Evolutionary conservation across 2,797 vertebrate species (phyloP).

Genomic region (Toxotes lorentzi): DNA sequence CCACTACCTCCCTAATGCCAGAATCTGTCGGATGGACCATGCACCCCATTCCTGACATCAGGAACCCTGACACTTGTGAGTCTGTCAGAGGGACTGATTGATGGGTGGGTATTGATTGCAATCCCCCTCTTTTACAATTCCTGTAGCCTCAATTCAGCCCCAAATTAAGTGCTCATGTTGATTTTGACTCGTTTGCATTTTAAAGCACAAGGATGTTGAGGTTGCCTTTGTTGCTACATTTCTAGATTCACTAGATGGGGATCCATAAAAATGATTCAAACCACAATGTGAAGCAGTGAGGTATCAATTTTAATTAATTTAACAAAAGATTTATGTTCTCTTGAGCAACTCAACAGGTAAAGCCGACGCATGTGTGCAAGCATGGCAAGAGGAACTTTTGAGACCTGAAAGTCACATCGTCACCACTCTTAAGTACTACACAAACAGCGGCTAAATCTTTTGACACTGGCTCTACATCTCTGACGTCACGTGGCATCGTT

Average conservation of each 20-base stretch:
- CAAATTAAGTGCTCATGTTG: slow-evolving; percentile 15
- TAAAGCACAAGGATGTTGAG: not conserved
- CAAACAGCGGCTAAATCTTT: slow-evolving; percentile 64
- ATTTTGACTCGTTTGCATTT: not conserved
- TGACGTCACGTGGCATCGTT: slow-evolving; percentile 62
- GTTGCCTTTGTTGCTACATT: not conserved
- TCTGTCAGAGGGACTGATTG: slow-evolving; percentile 1
- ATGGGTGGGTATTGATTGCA: slow-evolving; percentile 9
- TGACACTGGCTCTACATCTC: slow-evolving; percentile 51
- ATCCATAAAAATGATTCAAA: slow-evolving; percentile 28
- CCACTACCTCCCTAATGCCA: not conserved
- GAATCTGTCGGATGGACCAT: not conserved
- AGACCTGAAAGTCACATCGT: slow-evolving; percentile 44
- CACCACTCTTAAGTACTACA: slow-evolving; percentile 27
- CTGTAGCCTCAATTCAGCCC: not conserved
- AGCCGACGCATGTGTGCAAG: slow-evolving; percentile 1
- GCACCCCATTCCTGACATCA: not conserved
- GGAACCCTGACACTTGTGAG: slow-evolving; percentile 1
- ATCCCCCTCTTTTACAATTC: slow-evolving; percentile 10
- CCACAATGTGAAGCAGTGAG: slow-evolving; percentile 12
- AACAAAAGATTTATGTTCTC: slow-evolving; percentile 11
- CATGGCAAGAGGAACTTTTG: slow-evolving; percentile 24
- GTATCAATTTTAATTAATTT: slow-evolving; percentile 20
- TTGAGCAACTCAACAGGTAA: not conserved
- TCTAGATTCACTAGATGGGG: not conserved